Base-by-base conservation (phyloP, 2,888 invertebrate species). In the Harpagoxenus sublaevis region DNA sequence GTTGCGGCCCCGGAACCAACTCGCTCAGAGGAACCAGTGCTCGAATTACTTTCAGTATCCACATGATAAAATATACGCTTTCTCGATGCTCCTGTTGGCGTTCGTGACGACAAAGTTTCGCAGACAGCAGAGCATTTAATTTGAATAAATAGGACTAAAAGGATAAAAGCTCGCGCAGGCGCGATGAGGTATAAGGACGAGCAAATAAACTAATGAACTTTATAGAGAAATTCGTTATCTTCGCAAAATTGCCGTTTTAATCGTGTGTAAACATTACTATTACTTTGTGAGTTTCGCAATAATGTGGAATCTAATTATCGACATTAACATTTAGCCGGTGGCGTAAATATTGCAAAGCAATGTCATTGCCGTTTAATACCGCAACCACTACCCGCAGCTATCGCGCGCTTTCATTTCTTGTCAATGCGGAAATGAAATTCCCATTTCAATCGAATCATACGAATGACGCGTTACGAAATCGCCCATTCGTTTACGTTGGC, bases 61-160 rank as follows among this genome's bases (percentile, higher is more conserved):
- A 79, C 57, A 79, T 42, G 42, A 57, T 48, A 70, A 74, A 66
- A 23, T 74, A 35, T 23, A 55, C 53, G 28, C 39, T 51, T 31
- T 42, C 66, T n/a, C 66, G 62, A 65, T 65, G 62, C 51, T 68
- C 12, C 15, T 39, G 42, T 45, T 73, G 28, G 42, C 63, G 31
- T 78, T 78, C 45, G 65, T 39, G 10, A 31, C 48, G 68, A 83
- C 71, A 55, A 86, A 88, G 73, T 84, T 86, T 66, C 18, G 42
- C 66, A 66, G 39, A 53, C 18, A 45, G 39, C 68, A 18, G 70
- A 31, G 35, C 57, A 65, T 85, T 87, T 87, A 85, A 90, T 90
- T 89, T 86, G 71, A 89, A 90, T 90, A 87, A 89, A 87, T 86
- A 84, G 79, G 23, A 77, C 66, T 39, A 77, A 75, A 74, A 84